Evolutionary conservation across 2,113 vertebrate genomes (phyloP).

Genomic region (Hemicordylus capensis): DNA sequence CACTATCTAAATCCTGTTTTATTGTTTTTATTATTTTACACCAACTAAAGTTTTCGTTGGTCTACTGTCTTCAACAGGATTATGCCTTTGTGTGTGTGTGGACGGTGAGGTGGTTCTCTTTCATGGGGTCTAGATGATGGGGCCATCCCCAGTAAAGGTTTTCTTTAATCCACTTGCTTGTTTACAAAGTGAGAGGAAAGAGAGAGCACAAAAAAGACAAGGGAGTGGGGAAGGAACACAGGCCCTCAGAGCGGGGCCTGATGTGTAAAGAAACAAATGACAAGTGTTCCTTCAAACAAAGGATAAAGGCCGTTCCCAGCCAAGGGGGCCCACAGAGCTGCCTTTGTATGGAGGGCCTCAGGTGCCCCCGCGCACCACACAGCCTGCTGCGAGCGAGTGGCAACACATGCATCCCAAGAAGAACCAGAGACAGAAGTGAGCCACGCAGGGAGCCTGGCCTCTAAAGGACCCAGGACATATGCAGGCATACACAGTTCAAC

Average conservation of each 20-base stretch:
- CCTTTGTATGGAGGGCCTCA: constrained; percentile 25
- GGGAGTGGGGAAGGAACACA: constrained; percentile 15
- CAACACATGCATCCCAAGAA: background rate
- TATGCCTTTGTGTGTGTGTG: background rate
- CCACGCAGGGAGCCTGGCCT: background rate
- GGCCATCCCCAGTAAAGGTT: background rate
- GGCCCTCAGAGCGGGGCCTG: constrained; percentile 5
- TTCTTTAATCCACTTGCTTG: constrained; percentile 15
- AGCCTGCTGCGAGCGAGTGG: background rate
- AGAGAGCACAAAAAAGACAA: constrained; percentile 9
- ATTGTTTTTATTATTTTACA: background rate
- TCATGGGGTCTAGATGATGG: background rate
- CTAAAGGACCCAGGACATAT: background rate
- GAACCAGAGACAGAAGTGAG: background rate
- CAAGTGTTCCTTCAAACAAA: constrained; percentile 32
- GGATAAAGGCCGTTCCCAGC: constrained; percentile 32
- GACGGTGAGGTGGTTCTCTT: background rate
- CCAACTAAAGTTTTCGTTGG: background rate
- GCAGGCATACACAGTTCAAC: background rate
- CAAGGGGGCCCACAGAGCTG: constrained; percentile 27
- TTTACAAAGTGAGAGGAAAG: constrained; percentile 11
- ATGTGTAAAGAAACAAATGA: constrained; percentile 19
- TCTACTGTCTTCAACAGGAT: too few species aligned
- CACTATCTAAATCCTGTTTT: background rate
- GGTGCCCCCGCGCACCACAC: constrained; percentile 15